Evolutionary conservation across 1,140 invertebrate genomes (phyloP), one percentile per base, ranked within the genome.

Genomic region (Oryctes rhinoceros): DNA sequence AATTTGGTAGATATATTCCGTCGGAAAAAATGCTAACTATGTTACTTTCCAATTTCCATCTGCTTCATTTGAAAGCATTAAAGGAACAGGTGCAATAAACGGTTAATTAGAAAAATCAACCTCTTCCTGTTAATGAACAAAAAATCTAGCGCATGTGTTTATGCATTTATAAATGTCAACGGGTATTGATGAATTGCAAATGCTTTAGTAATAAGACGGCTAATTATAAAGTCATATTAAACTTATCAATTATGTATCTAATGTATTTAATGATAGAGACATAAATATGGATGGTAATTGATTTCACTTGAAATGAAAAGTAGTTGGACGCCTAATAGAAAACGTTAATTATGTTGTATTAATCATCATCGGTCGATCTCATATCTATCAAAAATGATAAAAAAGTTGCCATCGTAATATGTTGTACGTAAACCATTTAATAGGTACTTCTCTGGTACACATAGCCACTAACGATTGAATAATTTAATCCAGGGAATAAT

Each of bases 11-110:
- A 9, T 18, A 35, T 67, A 67, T 9, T 24, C 5, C 30, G 10
- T 71, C 1, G 7, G 35, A 9, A 71, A 71, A 71, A 62, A 62
- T 62, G 15, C 20, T 62, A 62, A 71, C 24, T 71, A 24, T 71
- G 20, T 35, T 71, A 71, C 65, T 71, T 71, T 71, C 65, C 65
- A 71, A 35, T 71, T 71, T 67, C 18, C 24, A 24, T 67, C 18
- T 20, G 4, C 4, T 67, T 71, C 7, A 37, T 71, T 71, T 71
- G 6, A 10, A 71, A 24, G 35, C 4, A 15, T 13, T 71, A 3
- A 71, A 10, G 24, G 11, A 24, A 71, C 65, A 71, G 65, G 65
- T 71, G 65, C 24, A 71, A 71, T 24, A 71, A 24, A 15, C 24
- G 20, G 35, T 71, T 71, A 15, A 71, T 71, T 71, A 71, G 15